phyloP scores from a whole-genome alignment of 2,888 invertebrate genomes.

The Campoplex capitator region DNA sequence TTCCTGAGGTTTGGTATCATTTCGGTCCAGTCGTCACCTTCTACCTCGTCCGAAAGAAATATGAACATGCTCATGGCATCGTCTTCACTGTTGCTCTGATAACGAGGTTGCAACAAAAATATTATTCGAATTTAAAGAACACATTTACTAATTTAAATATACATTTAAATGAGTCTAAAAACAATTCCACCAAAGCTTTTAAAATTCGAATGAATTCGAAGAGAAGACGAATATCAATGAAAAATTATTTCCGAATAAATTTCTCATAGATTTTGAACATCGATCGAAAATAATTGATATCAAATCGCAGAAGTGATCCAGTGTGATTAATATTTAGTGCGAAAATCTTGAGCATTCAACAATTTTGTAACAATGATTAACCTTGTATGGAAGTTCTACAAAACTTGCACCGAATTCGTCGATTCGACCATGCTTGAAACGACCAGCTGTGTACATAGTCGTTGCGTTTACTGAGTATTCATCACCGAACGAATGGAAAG shows the following conservation, averaged over 20 bases:
- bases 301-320: too few relatives aligned
- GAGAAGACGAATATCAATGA: background rate
- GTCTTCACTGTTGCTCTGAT: background rate
- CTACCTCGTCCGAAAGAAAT: background rate
- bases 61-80: conserved; percentile 1
- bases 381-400: conserved; percentile 17
- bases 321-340: background rate
- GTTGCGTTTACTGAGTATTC: background rate
- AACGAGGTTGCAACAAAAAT: background rate
- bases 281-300: background rate
- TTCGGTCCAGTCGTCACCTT: too few relatives aligned
- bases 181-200: background rate
- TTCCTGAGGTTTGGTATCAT: too few relatives aligned
- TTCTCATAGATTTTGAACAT: background rate
- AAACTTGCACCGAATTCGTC: background rate
- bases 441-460: background rate
- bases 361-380: background rate
- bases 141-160: background rate
- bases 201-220: background rate
- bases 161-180: background rate
- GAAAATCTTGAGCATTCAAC: background rate
- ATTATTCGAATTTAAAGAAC: background rate
- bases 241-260: background rate
- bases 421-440: background rate
- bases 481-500: background rate